A percentile compares a stretch with the other conserved stretches of the same genome.
Conservation (phyloP, 37 sponge, comb jelly and placozoan species). For the Theonella swinhoei region DNA sequence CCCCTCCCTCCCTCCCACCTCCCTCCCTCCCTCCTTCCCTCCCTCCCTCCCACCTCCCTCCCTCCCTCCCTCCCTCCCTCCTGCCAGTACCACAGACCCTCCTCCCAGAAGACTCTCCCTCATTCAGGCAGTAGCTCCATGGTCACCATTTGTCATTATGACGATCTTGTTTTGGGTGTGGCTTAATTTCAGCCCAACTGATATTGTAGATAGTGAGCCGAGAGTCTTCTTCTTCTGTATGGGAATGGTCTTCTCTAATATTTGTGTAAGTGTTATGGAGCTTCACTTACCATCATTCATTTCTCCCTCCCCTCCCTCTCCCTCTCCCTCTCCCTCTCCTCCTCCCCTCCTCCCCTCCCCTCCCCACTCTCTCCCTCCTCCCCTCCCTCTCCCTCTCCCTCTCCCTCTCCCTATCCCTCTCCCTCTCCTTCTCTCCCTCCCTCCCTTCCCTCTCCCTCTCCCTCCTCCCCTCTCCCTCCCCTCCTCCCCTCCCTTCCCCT, state of each 20-base stretch:
- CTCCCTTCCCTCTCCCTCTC: no score
- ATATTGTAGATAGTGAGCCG: conserved; percentile 53
- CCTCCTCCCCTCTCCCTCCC: not conserved
- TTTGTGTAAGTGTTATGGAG: conserved; percentile 58
- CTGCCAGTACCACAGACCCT: not conserved
- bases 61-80: not conserved
- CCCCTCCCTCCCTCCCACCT: not conserved
- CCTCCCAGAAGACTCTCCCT: not conserved
- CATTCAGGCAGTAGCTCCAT: conserved; percentile 45
- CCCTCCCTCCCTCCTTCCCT: not conserved
- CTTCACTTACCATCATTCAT: no score
- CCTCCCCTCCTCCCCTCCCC: no score
- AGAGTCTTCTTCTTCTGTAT: conserved; percentile 57
- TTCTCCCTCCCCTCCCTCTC: no score
- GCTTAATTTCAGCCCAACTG: conserved; percentile 42
- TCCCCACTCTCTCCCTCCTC: no score
- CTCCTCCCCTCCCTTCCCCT: not conserved
- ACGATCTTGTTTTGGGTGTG: conserved; percentile 49
- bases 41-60: not conserved
- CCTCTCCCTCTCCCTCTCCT: no score
- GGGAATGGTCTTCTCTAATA: conserved; percentile 88
- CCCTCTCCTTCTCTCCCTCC: not conserved
- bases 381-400: no score
- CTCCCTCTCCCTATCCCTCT: no score
- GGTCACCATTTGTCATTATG: conserved; percentile 43